phyloP scores from a whole-genome alignment of 2,113 vertebrate genomes.

The Ceyx margarethae region DNA sequence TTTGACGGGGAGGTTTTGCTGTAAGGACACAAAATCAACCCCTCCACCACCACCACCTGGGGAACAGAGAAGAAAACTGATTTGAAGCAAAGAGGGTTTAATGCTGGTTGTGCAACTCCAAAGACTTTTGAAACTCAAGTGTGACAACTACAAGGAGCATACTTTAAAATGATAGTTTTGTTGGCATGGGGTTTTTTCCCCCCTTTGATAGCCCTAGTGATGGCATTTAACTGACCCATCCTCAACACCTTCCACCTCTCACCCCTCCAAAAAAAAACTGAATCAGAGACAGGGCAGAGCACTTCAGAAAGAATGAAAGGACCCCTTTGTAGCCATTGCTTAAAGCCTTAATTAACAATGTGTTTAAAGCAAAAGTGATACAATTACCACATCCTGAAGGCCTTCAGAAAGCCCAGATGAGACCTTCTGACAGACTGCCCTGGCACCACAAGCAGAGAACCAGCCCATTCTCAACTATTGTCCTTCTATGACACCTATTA shows the following conservation, averaged over 20 bases:
- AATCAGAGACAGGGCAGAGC: background rate
- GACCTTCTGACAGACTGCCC: constrained; percentile 22
- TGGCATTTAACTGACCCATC: background rate
- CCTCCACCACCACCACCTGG: background rate
- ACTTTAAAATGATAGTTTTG: background rate
- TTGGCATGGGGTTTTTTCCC: background rate
- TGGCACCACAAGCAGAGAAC: background rate
- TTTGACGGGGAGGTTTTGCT: rapidly evolving
- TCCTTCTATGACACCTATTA: background rate
- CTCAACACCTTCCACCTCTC: background rate
- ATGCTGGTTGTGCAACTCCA: background rate
- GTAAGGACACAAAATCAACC: background rate
- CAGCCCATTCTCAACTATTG: background rate
- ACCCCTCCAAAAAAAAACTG: background rate
- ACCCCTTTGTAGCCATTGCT: background rate
- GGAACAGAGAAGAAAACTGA: background rate
- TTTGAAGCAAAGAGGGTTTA: background rate
- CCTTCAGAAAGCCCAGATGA: background rate
- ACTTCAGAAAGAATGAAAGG: background rate
- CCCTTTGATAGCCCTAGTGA: background rate
- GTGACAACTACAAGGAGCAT: background rate
- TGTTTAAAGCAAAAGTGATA: constrained; percentile 43
- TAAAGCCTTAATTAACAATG: constrained; percentile 29
- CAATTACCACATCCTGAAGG: constrained; percentile 48
- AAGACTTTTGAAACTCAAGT: background rate